A percentile compares a stretch with the other conserved stretches of the same genome.
Conservation (phyloP, 2,113 vertebrate genomes). For the Malurus elegans region DNA sequence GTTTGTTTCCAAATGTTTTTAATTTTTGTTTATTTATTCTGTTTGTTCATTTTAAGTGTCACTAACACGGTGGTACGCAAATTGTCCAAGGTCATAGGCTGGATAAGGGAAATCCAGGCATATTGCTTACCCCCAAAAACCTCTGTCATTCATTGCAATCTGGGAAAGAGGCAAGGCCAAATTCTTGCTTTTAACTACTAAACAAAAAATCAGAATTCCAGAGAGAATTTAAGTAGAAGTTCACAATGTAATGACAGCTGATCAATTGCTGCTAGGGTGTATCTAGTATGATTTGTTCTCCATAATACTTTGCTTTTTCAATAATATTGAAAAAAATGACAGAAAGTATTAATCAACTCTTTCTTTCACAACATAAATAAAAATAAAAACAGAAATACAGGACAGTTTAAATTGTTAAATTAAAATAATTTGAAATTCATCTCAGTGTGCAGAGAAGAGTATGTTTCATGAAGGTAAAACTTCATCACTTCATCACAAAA, state of each 20-base stretch:
- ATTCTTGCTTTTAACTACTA: not conserved
- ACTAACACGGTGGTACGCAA: not conserved
- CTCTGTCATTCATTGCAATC: not conserved
- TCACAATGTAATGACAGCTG: not conserved
- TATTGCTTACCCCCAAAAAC: not conserved
- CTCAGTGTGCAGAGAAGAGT: not conserved
- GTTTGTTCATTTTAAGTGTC: not conserved
- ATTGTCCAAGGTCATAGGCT: not conserved
- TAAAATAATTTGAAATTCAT: not conserved
- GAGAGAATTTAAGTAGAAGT: not conserved
- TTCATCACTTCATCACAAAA: not conserved
- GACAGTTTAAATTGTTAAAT: no score
- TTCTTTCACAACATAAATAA: not conserved
- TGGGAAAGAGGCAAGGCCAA: not conserved
- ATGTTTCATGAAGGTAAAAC: not conserved
- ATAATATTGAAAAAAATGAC: not conserved
- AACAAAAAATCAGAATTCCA: not conserved
- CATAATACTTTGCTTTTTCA: not conserved
- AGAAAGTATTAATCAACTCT: not conserved
- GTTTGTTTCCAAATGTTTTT: not conserved
- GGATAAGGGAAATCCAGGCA: not conserved
- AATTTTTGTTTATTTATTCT: not conserved
- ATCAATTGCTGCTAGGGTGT: not conserved
- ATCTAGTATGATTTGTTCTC: not conserved
- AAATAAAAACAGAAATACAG: not conserved